Evolutionary conservation across 2,797 vertebrate genomes (phyloP).

Genomic region (Macroramphosus scolopax): DNA sequence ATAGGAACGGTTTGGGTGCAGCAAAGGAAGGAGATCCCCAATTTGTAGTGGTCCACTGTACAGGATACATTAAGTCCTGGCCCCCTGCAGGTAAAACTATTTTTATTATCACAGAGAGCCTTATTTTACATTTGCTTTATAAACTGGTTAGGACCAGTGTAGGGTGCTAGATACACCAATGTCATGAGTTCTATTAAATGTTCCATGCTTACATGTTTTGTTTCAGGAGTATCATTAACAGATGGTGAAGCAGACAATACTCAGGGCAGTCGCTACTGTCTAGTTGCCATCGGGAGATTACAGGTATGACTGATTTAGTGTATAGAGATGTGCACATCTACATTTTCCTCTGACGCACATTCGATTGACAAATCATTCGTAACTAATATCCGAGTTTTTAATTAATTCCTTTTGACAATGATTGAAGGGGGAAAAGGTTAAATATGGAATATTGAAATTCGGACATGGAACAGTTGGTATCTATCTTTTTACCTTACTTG

Average conservation of each 20-base stretch:
- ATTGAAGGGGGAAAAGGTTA: not conserved
- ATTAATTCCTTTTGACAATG: too few species aligned
- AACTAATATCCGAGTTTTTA: too few species aligned
- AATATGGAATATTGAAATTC: not conserved
- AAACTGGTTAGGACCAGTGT: not conserved
- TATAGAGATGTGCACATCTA: not conserved
- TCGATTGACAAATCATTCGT: not conserved
- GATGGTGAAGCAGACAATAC: conserved; percentile 89
- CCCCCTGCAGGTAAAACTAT: conserved; percentile 87
- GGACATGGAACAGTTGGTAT: not conserved
- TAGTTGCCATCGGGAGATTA: conserved; percentile 94
- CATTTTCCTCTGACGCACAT: too few species aligned
- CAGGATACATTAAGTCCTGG: conserved; percentile 97
- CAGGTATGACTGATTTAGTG: conserved; percentile 84
- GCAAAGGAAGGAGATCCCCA: conserved; percentile 92
- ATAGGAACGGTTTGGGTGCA: conserved; percentile 88
- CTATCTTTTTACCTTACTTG: not conserved
- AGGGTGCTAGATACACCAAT: not conserved
- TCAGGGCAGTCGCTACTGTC: conserved; percentile 93
- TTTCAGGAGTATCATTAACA: conserved; percentile 87
- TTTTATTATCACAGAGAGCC: not conserved
- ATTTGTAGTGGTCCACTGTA: conserved; percentile 96
- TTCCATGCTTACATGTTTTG: not conserved
- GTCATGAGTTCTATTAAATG: too few species aligned
- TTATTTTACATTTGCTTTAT: not conserved